Conservation (phyloP, 2,888 invertebrate genomes). For the Nomada goodeniana region DNA sequence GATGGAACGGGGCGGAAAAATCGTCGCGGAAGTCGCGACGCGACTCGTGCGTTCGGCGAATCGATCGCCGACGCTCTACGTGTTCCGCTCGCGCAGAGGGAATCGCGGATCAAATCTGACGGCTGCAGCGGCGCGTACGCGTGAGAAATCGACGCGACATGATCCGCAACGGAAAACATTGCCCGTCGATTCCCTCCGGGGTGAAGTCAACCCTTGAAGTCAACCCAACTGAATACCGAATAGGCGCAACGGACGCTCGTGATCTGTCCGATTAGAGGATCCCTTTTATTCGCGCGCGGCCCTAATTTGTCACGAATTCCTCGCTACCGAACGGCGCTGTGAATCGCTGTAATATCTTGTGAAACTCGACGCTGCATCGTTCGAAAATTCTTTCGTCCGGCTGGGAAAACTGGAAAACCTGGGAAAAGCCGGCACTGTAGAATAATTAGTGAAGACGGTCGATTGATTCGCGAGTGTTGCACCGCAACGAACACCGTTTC, state of each 20-base stretch:
- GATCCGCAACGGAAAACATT: constrained; percentile 60
- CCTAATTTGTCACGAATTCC: constrained; percentile 16
- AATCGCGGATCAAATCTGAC: constrained; percentile 53
- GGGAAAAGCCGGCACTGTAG: no score
- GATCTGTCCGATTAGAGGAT: constrained; percentile 47
- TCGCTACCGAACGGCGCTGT: no score
- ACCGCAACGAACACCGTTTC: no score
- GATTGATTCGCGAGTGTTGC: no score
- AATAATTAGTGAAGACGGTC: no score
- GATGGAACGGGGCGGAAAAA: not conserved
- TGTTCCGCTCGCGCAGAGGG: constrained; percentile 44
- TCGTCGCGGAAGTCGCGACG: constrained; percentile 2
- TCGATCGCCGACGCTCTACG: constrained; percentile 50
- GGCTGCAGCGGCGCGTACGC: constrained; percentile 48
- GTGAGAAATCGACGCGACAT: constrained; percentile 66
- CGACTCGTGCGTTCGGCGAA: constrained; percentile 42
- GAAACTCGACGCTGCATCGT: no score
- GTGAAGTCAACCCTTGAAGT: constrained; percentile 62
- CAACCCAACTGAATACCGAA: constrained; percentile 53
- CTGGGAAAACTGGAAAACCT: no score
- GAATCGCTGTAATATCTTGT: no score
- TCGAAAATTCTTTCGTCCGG: no score
- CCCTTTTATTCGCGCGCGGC: constrained; percentile 7
- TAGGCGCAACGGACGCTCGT: constrained; percentile 47
- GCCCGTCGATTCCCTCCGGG: constrained; percentile 41